Evolutionary conservation across 2,113 vertebrate species (phyloP).

Genomic region (Chaetops frenatus): DNA sequence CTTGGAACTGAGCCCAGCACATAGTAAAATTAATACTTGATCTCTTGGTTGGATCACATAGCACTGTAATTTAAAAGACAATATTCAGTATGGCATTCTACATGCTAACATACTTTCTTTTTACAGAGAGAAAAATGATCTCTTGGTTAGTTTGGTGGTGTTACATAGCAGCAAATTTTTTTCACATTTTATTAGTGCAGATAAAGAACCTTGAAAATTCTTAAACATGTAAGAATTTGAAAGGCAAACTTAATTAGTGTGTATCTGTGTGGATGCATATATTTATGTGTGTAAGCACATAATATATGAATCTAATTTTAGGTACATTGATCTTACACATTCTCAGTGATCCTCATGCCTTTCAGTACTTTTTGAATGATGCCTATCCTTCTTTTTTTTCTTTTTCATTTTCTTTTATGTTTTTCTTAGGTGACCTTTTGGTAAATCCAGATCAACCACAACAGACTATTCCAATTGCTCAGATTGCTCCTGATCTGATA

Average conservation of each 20-base stretch:
- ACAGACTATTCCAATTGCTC: slow-evolving; percentile 83
- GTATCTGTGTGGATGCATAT: neutral
- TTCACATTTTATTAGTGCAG: neutral
- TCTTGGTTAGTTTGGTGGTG: neutral
- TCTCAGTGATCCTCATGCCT: neutral
- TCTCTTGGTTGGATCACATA: neutral
- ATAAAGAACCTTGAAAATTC: neutral
- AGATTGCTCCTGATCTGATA: slow-evolving; percentile 90
- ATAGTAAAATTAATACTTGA: neutral
- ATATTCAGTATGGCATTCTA: neutral
- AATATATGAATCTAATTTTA: neutral
- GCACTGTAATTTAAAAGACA: neutral
- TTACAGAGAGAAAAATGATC: neutral
- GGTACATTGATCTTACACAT: neutral
- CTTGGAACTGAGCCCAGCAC: neutral
- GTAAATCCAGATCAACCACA: slow-evolving; percentile 78
- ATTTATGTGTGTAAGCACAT: rapidly evolving
- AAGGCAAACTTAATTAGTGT: neutral
- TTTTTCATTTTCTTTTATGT: neutral
- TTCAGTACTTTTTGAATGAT: neutral
- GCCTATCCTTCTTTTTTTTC: neutral
- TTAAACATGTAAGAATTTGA: neutral
- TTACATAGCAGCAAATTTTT: neutral
- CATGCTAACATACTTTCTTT: neutral
- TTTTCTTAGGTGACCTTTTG: slow-evolving; percentile 81